Conservation (phyloP, 2,113 vertebrate genomes). For the Daphoenositta chrysoptera region DNA sequence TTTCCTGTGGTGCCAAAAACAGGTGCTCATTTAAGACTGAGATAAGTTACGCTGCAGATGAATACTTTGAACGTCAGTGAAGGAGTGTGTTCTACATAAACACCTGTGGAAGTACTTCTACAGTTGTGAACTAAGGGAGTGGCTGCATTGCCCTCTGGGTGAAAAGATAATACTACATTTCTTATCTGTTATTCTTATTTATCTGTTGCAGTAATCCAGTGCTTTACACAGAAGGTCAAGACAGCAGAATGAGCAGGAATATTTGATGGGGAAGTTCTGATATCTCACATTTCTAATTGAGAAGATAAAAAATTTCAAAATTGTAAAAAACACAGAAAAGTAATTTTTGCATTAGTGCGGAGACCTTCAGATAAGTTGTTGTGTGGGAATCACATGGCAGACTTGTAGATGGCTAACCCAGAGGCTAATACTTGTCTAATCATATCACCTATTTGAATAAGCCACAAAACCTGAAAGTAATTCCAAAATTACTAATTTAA, state of each 20-base stretch:
- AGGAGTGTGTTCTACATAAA: background rate
- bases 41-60: background rate
- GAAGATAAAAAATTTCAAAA: background rate
- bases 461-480: background rate
- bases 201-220: background rate
- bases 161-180: background rate
- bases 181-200: background rate
- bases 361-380: background rate
- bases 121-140: background rate
- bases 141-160: background rate
- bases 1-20: background rate
- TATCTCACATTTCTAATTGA: background rate
- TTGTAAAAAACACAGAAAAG: background rate
- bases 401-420: background rate
- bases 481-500: background rate
- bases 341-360: background rate
- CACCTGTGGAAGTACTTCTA: background rate
- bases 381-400: background rate
- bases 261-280: background rate
- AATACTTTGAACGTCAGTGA: background rate
- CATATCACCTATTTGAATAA: background rate
- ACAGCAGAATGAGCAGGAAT: background rate
- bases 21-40: background rate
- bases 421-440: background rate
- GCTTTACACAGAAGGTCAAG: background rate